phyloP scores from a whole-genome alignment of 2,113 vertebrate genomes.

The Phylloscopus trochiloides region DNA sequence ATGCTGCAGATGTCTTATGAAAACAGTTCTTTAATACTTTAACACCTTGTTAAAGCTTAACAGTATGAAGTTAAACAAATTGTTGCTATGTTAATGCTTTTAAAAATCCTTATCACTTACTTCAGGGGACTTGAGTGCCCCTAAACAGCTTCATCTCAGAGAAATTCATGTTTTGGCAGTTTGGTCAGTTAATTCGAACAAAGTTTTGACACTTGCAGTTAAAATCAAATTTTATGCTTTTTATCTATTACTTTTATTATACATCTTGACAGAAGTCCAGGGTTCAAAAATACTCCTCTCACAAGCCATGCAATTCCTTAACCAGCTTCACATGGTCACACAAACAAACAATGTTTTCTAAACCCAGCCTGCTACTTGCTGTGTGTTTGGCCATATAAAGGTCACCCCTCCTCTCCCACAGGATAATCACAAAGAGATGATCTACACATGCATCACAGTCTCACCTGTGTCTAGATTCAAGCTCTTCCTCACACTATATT shows the following conservation, averaged over 20 bases:
- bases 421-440: background rate
- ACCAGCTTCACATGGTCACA: background rate
- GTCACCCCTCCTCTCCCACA: background rate
- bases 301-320: background rate
- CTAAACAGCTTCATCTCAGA: background rate
- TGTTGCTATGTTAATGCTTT: background rate
- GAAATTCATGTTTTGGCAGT: background rate
- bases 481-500: slow-evolving; percentile 67
- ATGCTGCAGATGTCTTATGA: background rate
- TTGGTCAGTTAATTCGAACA: background rate
- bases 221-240: background rate
- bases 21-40: background rate
- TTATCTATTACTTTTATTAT: background rate
- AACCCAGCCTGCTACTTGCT: background rate
- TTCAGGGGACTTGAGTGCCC: background rate
- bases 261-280: background rate
- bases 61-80: background rate
- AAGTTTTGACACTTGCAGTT: background rate
- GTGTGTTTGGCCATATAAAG: background rate
- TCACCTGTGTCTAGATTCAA: slow-evolving; percentile 77
- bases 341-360: background rate
- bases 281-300: background rate
- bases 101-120: background rate
- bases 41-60: background rate
- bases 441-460: background rate